Evolutionary conservation across 2,888 invertebrate species (phyloP).

Genomic region (Embidobia sp.): DNA sequence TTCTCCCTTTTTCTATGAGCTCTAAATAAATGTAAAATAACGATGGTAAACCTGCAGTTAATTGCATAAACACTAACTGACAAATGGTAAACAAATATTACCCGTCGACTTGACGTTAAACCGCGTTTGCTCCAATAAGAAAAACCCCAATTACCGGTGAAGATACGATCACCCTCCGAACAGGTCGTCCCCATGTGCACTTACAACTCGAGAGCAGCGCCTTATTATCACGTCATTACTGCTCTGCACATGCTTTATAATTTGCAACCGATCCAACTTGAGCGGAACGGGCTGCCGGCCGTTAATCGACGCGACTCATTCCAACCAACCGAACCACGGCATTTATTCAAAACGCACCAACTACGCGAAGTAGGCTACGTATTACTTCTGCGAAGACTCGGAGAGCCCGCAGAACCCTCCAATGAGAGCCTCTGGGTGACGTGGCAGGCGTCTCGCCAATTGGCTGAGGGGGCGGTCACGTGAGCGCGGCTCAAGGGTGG

Average conservation of each 20-base stretch:
- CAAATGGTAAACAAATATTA: too few species aligned
- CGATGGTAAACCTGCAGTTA: too few species aligned
- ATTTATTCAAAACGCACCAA: conserved; percentile 17
- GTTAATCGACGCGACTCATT: background rate
- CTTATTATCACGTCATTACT: conserved; percentile 17
- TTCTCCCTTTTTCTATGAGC: too few species aligned
- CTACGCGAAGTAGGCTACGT: conserved; percentile 13
- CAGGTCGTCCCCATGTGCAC: conserved; percentile 3
- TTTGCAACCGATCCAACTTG: background rate
- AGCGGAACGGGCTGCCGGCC: background rate
- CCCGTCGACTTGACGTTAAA: background rate
- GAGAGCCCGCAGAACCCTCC: too few species aligned
- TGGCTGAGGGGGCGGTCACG: conserved; percentile 76
- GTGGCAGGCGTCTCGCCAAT: conserved; percentile 71
- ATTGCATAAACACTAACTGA: too few species aligned
- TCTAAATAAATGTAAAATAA: too few species aligned
- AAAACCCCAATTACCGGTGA: conserved; percentile 5
- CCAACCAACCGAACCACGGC: background rate
- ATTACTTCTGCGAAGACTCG: conserved; percentile 3
- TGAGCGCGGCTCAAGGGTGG: conserved; percentile 67
- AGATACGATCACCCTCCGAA: conserved; percentile 1
- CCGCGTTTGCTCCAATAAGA: conserved; percentile 2
- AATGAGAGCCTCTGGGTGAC: conserved; percentile 77
- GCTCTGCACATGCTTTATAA: background rate
- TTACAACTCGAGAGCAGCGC: conserved; percentile 8